Percentiles rank a stretch among this genome's conserved stretches.
These are phyloP conservation scores for Limnephilus marmoratus DNA, from an alignment of 2,888 invertebrate species.

Conservation along the genomic window DNA sequence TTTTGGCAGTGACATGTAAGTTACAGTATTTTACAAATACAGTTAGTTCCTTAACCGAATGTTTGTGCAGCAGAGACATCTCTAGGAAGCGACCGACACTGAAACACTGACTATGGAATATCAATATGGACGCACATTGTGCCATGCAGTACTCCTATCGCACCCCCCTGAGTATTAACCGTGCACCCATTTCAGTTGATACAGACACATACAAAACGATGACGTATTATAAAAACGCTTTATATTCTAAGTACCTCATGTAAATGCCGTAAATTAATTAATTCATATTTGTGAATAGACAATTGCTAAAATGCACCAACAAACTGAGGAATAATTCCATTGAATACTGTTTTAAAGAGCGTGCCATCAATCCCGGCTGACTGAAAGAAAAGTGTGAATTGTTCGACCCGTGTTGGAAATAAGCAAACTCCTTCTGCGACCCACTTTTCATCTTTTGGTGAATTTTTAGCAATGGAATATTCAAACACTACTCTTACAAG, in stretches of 20 bases:
- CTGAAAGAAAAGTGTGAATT: conserved; percentile 8
- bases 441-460: conserved; percentile 36
- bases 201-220: conserved; percentile 48
- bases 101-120: conserved; percentile 17
- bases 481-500: conserved; percentile 50
- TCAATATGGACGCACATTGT: conserved; percentile 41
- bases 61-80: conserved; percentile 60
- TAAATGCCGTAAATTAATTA: conserved; percentile 57
- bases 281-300: conserved; percentile 45
- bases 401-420: conserved; percentile 16
- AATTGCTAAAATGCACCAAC: conserved; percentile 58
- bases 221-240: conserved; percentile 50
- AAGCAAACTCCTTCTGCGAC: neutral
- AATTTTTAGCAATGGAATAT: conserved; percentile 56
- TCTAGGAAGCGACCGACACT: conserved; percentile 47
- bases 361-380: neutral
- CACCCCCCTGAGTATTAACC: conserved; percentile 48
- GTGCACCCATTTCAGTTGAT: conserved; percentile 40
- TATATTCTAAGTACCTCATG: conserved; percentile 57
- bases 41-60: conserved; percentile 40
- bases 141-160: conserved; percentile 57
- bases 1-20: conserved; percentile 65
- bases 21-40: conserved; percentile 22
- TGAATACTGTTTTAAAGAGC: conserved; percentile 14
- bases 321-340: conserved; percentile 18